Conservation (phyloP, 2,797 vertebrate genomes). For the Halcyon leucocephala region DNA sequence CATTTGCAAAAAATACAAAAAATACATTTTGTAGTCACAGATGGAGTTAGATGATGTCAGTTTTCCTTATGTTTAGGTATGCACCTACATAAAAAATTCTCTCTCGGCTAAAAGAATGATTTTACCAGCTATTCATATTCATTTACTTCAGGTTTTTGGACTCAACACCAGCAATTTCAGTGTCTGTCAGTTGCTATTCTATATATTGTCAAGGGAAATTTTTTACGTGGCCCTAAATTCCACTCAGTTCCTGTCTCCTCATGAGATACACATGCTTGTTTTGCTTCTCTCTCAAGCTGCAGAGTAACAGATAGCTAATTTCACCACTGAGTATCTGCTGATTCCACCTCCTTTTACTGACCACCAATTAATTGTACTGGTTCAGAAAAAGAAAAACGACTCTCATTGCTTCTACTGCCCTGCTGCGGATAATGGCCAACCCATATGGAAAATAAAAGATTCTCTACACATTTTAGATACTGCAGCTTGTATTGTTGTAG, state of each 20-base stretch:
- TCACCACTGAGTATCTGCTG: background rate
- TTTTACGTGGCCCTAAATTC: background rate
- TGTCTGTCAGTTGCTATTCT: background rate
- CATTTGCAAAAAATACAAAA: conserved; percentile 27
- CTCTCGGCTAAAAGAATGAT: background rate
- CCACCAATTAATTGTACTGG: background rate
- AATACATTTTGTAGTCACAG: background rate
- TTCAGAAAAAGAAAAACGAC: conserved; percentile 32
- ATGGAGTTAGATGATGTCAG: background rate
- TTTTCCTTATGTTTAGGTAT: background rate
- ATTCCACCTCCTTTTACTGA: background rate
- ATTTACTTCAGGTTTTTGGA: background rate
- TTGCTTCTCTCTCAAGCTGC: background rate
- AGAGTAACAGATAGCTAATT: conserved; percentile 8
- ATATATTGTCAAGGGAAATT: background rate
- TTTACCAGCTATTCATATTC: background rate
- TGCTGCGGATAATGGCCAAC: conserved; percentile 24
- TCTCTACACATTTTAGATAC: conserved; percentile 18
- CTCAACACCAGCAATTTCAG: background rate
- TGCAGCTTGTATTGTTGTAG: conserved; percentile 24
- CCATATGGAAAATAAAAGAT: background rate
- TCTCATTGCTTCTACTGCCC: background rate
- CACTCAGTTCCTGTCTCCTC: background rate
- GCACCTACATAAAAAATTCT: background rate
- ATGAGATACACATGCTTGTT: background rate